These are phyloP conservation scores for Gasteruption jaculator DNA, from an alignment of 2,888 invertebrate species.

Conservation along the genomic window DNA sequence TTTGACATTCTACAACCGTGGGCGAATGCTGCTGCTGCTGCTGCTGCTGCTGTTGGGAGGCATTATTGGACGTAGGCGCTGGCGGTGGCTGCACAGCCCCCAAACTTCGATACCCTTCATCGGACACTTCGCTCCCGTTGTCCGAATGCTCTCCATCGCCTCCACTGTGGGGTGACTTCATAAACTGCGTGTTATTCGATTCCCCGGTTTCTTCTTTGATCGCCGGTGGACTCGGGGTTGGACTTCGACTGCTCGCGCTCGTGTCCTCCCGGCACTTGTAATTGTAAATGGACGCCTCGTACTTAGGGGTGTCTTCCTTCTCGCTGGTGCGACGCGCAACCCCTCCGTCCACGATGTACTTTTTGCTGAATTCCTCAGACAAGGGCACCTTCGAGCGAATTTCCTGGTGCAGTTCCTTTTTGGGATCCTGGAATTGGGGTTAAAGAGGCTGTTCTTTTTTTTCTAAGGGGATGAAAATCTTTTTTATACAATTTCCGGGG, in stretches of 20 bases:
- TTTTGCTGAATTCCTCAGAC: slow-evolving; percentile 42
- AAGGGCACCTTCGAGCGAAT: slow-evolving; percentile 33
- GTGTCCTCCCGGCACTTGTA: slow-evolving; percentile 44
- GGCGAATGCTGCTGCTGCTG: slow-evolving; percentile 37
- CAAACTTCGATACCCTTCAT: slow-evolving; percentile 79
- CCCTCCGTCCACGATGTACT: slow-evolving; percentile 44
- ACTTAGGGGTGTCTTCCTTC: slow-evolving; percentile 42
- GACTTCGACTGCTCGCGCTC: slow-evolving; percentile 28
- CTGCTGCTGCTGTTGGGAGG: too few species aligned
- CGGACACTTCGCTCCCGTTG: slow-evolving; percentile 79
- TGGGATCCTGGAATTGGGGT: slow-evolving; percentile 38
- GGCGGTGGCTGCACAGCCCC: slow-evolving; percentile 62
- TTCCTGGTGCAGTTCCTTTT: slow-evolving; percentile 38
- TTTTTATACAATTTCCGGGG: too few species aligned
- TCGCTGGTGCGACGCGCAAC: slow-evolving; percentile 40
- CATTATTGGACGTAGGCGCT: slow-evolving; percentile 36
- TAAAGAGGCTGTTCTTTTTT: not conserved
- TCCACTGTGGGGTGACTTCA: slow-evolving; percentile 37
- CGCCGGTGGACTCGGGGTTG: slow-evolving; percentile 28
- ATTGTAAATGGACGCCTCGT: slow-evolving; percentile 44
- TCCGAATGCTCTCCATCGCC: slow-evolving; percentile 56
- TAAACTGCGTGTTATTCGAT: slow-evolving; percentile 27
- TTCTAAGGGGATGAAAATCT: not conserved
- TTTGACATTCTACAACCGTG: slow-evolving; percentile 44
- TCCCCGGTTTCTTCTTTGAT: slow-evolving; percentile 28